Conservation (phyloP, 2,113 vertebrate species). For the Microtus oregoni region DNA sequence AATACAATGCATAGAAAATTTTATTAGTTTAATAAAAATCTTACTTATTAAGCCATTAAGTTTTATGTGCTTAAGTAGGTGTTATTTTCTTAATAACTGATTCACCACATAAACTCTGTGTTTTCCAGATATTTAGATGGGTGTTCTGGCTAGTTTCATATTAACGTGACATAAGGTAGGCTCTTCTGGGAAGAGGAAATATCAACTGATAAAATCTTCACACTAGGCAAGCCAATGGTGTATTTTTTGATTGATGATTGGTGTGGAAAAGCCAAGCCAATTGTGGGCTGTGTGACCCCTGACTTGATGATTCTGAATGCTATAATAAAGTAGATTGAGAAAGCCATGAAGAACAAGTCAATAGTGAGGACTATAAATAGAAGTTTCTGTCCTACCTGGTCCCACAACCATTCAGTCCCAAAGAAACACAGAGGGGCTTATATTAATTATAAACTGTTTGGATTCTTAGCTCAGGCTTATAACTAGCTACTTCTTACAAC, state of each 20-base stretch:
- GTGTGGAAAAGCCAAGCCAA: not conserved
- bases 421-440: no score
- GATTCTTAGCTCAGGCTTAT: no score
- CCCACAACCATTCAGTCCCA: no score
- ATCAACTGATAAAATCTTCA: not conserved
- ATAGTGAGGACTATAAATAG: not conserved
- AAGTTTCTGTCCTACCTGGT: no score
- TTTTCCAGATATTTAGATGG: not conserved
- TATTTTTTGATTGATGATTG: not conserved
- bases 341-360: not conserved
- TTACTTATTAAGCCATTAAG: conserved; percentile 9
- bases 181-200: not conserved
- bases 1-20: not conserved
- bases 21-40: conserved; percentile 2
- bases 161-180: not conserved
- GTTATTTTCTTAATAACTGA: not conserved
- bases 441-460: no score
- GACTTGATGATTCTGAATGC: not conserved
- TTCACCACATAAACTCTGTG: not conserved
- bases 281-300: not conserved
- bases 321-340: not conserved
- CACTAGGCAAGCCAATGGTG: not conserved
- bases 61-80: not conserved
- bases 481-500: no score
- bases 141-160: not conserved